These are phyloP conservation scores for Andrena chrysosceles DNA, from an alignment of 2,888 invertebrate genomes.

Conservation along the genomic window DNA sequence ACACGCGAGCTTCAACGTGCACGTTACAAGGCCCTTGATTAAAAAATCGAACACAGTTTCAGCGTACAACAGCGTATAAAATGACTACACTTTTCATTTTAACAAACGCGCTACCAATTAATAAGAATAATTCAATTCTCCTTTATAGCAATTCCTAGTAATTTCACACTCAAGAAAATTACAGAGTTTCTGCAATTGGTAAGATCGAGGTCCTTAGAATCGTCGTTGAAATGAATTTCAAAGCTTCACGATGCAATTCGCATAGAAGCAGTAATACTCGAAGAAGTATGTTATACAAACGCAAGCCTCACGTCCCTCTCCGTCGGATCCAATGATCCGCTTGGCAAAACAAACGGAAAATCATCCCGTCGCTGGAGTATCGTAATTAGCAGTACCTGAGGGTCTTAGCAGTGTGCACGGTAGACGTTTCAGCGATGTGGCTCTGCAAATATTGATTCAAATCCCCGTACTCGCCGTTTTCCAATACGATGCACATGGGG, in stretches of 20 bases:
- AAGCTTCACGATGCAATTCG: neutral
- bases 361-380: slow-evolving; percentile 31
- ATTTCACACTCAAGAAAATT: too few species aligned
- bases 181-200: neutral
- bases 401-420: slow-evolving; percentile 88
- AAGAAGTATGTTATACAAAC: too few species aligned
- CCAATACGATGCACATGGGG: slow-evolving; percentile 91
- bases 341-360: neutral
- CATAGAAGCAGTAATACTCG: too few species aligned
- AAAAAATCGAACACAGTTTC: slow-evolving; percentile 11
- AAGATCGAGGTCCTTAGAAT: neutral
- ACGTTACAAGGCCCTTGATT: neutral
- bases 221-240: neutral
- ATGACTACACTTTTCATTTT: too few species aligned
- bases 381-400: slow-evolving; percentile 87
- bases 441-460: slow-evolving; percentile 94
- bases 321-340: slow-evolving; percentile 7
- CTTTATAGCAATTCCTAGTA: too few species aligned
- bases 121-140: too few species aligned
- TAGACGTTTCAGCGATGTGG: slow-evolving; percentile 91
- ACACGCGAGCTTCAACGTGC: neutral
- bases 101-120: too few species aligned
- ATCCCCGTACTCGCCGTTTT: slow-evolving; percentile 92
- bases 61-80: neutral
- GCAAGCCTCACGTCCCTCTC: neutral